Conservation (phyloP, 2,113 vertebrate species). For the Otolemur garnettii region DNA sequence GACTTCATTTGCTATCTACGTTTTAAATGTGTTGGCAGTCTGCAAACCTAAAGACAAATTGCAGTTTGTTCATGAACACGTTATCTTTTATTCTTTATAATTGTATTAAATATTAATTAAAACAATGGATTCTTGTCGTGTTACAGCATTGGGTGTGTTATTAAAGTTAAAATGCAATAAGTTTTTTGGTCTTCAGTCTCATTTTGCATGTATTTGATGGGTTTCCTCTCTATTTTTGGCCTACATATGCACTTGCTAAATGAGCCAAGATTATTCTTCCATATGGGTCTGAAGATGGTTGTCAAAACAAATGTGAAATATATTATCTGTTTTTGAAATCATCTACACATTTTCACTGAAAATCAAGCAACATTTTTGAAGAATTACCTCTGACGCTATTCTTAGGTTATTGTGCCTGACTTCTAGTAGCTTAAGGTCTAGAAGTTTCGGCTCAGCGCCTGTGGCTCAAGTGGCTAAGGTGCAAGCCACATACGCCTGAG, state of each 20-base stretch:
- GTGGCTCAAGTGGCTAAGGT: too few relatives aligned
- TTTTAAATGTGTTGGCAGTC: conserved; percentile 47
- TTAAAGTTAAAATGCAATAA: conserved; percentile 67
- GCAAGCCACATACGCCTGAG: too few relatives aligned
- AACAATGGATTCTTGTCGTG: conserved; percentile 19
- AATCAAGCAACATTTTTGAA: not conserved
- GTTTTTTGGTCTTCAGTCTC: conserved; percentile 11
- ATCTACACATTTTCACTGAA: conserved; percentile 33
- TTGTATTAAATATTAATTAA: conserved; percentile 63
- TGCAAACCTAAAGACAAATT: conserved; percentile 47
- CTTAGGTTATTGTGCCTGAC: not conserved
- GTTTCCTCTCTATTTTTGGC: not conserved
- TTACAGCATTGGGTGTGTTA: conserved; percentile 51
- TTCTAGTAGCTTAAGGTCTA: not conserved
- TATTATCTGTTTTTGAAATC: not conserved
- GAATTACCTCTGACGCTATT: not conserved
- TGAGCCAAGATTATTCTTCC: conserved; percentile 40
- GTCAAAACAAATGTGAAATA: conserved; percentile 8
- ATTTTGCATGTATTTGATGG: conserved; percentile 43
- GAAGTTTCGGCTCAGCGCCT: too few relatives aligned
- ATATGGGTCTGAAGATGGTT: conserved; percentile 12
- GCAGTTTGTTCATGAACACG: conserved; percentile 39
- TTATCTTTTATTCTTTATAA: conserved; percentile 63
- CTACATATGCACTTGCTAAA: not conserved
- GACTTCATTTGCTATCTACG: not conserved